Percentiles rank a stretch among this genome's conserved stretches.
Evolutionary conservation across 2,113 vertebrate species (phyloP).

Genomic region (Aegithalos caudatus): DNA sequence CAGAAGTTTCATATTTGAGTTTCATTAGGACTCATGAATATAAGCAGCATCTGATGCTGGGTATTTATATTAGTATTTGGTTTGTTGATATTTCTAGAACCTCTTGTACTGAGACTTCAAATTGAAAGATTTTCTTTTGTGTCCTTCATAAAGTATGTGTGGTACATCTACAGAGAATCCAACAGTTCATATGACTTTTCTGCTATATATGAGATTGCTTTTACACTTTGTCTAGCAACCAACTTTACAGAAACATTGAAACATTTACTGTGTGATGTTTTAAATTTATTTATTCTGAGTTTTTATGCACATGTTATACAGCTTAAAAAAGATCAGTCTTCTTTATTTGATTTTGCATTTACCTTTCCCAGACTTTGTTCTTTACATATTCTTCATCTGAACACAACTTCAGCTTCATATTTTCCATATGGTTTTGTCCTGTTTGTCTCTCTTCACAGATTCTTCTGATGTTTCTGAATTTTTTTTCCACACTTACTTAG

Average conservation of each 20-base stretch:
- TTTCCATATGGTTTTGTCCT: rapidly evolving
- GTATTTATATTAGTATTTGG: background rate
- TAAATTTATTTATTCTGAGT: background rate
- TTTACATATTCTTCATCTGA: background rate
- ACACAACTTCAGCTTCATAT: background rate
- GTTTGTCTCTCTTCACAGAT: background rate
- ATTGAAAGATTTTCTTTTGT: background rate
- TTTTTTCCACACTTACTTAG: background rate
- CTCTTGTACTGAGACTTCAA: background rate
- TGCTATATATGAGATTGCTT: background rate
- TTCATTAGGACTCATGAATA: background rate
- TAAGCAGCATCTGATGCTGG: background rate
- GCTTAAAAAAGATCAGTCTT: background rate
- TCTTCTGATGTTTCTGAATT: background rate
- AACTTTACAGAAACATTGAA: background rate
- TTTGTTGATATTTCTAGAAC: background rate
- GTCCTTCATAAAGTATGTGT: background rate
- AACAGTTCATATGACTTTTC: background rate
- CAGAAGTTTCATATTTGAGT: background rate
- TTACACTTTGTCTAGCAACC: background rate
- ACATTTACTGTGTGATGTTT: background rate
- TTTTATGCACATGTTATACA: background rate
- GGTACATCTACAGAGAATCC: background rate
- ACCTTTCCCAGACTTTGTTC: background rate
- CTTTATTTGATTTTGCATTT: background rate